Percentiles rank a stretch among this genome's conserved stretches.
phyloP scores from a whole-genome alignment of 2,797 vertebrate species.

The Tamandua tetradactyla region DNA sequence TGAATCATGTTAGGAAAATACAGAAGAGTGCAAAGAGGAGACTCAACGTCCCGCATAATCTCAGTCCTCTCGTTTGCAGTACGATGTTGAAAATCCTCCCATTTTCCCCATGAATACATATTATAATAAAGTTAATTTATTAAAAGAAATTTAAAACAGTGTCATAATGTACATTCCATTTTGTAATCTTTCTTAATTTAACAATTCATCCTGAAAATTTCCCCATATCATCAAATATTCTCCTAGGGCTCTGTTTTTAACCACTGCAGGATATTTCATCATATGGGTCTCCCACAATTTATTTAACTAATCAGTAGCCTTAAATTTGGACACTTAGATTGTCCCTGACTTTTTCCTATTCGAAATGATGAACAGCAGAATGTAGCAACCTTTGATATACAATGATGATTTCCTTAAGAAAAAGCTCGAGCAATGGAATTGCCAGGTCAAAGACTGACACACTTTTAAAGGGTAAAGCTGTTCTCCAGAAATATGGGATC shows the following conservation, averaged over 20 bases:
- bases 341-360: neutral
- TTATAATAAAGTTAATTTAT: neutral
- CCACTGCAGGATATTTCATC: neutral
- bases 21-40: neutral
- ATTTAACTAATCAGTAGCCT: neutral
- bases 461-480: neutral
- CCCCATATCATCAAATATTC: neutral
- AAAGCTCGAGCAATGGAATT: neutral
- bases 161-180: neutral
- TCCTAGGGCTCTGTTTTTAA: neutral
- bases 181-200: neutral
- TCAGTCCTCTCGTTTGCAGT: neutral
- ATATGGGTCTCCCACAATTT: neutral
- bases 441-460: neutral
- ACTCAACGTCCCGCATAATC: neutral
- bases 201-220: neutral
- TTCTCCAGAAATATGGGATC: neutral
- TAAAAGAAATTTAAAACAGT: neutral
- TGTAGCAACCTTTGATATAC: neutral
- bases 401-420: neutral
- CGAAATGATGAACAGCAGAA: neutral
- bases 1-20: neutral
- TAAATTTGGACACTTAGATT: neutral
- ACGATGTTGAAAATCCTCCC: slow-evolving; percentile 19
- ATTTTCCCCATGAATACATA: neutral